A percentile compares a stretch with the other conserved stretches of the same genome.
Evolutionary conservation across 2,113 vertebrate genomes (phyloP).

Genomic region (Brachionichthys hirsutus): DNA sequence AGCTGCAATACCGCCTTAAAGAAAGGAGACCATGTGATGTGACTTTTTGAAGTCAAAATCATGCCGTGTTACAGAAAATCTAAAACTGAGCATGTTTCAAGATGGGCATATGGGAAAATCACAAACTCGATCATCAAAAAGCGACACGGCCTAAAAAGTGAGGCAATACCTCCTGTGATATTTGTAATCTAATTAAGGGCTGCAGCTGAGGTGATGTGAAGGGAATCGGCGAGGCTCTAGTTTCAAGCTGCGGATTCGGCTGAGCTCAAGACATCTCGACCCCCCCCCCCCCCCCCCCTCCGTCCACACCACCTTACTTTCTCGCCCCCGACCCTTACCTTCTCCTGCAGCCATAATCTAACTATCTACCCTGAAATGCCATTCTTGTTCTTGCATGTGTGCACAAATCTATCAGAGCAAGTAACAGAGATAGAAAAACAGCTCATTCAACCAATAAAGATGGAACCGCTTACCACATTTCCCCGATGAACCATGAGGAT

Average conservation of each 20-base stretch:
- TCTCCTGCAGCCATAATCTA: constrained; percentile 58
- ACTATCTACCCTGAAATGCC: constrained; percentile 60
- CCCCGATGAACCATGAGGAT: constrained; percentile 97
- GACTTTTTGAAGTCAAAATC: constrained; percentile 30
- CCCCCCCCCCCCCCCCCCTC: too few relatives aligned
- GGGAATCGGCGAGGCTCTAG: constrained; percentile 58
- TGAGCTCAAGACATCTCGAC: constrained; percentile 70
- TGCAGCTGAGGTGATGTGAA: constrained; percentile 63
- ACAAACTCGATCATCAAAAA: constrained; percentile 33
- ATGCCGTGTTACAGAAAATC: constrained; percentile 23
- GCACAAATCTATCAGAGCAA: constrained; percentile 44
- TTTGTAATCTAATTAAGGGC: constrained; percentile 66
- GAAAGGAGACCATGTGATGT: neutral
- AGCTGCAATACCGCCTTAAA: constrained; percentile 28
- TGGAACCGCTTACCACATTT: constrained; percentile 84
- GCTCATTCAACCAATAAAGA: constrained; percentile 19
- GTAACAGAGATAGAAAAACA: constrained; percentile 40
- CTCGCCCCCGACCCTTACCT: constrained; percentile 9
- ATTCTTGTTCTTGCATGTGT: constrained; percentile 44
- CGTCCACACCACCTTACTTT: neutral
- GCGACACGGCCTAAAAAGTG: constrained; percentile 47
- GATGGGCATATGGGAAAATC: constrained; percentile 36
- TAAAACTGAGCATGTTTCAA: constrained; percentile 45
- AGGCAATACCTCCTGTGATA: constrained; percentile 61
- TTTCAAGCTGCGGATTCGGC: constrained; percentile 71